Evolutionary conservation across 2,888 invertebrate genomes (phyloP).

Genomic region (Xestoiulus laeticollis): DNA sequence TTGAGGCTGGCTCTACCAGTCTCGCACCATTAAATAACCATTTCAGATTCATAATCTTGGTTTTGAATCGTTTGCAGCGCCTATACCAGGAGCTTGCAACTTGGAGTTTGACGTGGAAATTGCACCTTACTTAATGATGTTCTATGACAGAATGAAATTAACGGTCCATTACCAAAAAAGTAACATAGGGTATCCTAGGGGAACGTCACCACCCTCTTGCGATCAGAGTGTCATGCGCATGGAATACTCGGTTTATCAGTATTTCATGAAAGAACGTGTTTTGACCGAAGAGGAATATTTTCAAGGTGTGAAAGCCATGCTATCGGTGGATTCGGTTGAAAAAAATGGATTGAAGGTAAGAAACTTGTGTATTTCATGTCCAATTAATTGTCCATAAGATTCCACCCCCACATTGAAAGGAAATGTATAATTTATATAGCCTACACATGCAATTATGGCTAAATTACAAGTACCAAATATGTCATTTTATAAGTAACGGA

Average conservation of each 20-base stretch:
- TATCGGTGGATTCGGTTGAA: slow-evolving; percentile 69
- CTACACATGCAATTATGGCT: too few relatives aligned
- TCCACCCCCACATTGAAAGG: too few relatives aligned
- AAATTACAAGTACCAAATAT: too few relatives aligned
- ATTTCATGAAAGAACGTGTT: slow-evolving; percentile 71
- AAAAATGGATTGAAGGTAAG: slow-evolving; percentile 69
- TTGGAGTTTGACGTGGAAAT: slow-evolving; percentile 72
- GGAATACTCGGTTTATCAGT: slow-evolving; percentile 70
- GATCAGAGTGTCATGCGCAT: slow-evolving; percentile 62
- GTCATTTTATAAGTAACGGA: too few relatives aligned
- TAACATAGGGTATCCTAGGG: slow-evolving; percentile 65
- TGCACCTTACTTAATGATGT: slow-evolving; percentile 71
- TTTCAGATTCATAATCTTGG: slow-evolving; percentile 30
- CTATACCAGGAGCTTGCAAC: slow-evolving; percentile 82
- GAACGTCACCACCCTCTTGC: slow-evolving; percentile 65
- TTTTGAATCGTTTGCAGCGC: slow-evolving; percentile 69
- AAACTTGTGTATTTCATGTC: not conserved
- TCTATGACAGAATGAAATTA: slow-evolving; percentile 65
- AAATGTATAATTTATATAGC: too few relatives aligned
- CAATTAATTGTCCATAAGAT: too few relatives aligned
- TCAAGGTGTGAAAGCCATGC: slow-evolving; percentile 70
- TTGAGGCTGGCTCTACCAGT: not conserved
- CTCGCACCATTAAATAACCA: not conserved
- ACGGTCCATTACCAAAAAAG: slow-evolving; percentile 67
- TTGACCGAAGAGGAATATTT: slow-evolving; percentile 68